A percentile compares a stretch with the other conserved stretches of the same genome.
These are phyloP conservation scores for Seriola aureovittata DNA, from an alignment of 2,113 vertebrate species.

Conservation along the genomic window DNA sequence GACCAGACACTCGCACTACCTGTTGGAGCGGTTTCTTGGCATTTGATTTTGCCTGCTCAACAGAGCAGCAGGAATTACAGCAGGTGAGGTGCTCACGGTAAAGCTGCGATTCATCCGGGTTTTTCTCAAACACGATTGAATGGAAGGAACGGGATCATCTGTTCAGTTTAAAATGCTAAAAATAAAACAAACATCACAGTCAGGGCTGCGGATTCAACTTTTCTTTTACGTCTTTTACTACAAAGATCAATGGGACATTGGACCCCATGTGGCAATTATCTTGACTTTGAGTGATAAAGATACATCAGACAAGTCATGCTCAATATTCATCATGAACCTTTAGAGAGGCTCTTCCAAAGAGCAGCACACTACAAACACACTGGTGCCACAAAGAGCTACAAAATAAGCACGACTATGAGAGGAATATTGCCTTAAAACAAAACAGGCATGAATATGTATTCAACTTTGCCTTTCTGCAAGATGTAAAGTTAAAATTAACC, in stretches of 20 bases:
- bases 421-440: background rate
- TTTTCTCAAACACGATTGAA: background rate
- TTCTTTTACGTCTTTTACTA: too few relatives aligned
- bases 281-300: background rate
- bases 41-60: constrained; percentile 55
- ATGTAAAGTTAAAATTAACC: background rate
- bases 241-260: constrained; percentile 14
- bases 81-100: background rate
- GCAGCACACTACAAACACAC: background rate
- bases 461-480: background rate
- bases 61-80: constrained; percentile 25
- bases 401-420: background rate
- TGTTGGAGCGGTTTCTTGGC: constrained; percentile 80
- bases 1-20: constrained; percentile 64
- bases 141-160: background rate
- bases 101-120: background rate
- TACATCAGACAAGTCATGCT: background rate
- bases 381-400: background rate
- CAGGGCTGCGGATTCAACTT: background rate
- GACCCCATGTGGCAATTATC: background rate
- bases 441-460: background rate
- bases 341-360: background rate
- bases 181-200: background rate
- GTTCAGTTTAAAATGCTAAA: background rate
- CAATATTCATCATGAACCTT: background rate